Percentiles rank a stretch among this genome's conserved stretches.
Evolutionary conservation across 2,888 invertebrate species (phyloP).

Genomic region (Scaptomyza cyrtandrae): DNA sequence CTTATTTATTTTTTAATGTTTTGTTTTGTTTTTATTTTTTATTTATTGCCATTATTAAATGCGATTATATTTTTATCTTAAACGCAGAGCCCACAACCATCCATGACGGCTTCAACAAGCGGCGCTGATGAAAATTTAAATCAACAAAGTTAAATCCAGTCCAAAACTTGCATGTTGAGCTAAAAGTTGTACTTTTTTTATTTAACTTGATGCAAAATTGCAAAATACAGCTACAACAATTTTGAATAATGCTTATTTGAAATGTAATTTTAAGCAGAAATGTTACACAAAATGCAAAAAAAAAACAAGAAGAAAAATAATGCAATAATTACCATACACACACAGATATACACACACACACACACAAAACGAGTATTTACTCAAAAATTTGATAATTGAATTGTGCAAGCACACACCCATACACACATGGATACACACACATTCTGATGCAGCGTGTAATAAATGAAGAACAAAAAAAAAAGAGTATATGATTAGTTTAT

Average conservation of each 20-base stretch:
- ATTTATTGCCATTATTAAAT: slow-evolving; percentile 61
- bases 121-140: slow-evolving; percentile 91
- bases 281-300: slow-evolving; percentile 40
- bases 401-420: slow-evolving; percentile 46
- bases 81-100: slow-evolving; percentile 89
- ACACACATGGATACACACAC: slow-evolving; percentile 36
- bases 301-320: slow-evolving; percentile 13
- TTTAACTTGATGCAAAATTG: slow-evolving; percentile 42
- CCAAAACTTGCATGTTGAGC: slow-evolving; percentile 69
- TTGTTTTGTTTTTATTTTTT: slow-evolving; percentile 25
- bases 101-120: slow-evolving; percentile 86
- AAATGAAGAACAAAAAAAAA: slow-evolving; percentile 27
- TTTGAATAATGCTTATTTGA: slow-evolving; percentile 59
- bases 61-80: slow-evolving; percentile 71
- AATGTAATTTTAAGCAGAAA: slow-evolving; percentile 62
- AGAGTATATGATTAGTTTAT: slow-evolving; percentile 74
- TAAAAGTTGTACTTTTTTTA: slow-evolving; percentile 48
- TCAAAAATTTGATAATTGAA: slow-evolving; percentile 40
- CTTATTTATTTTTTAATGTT: slow-evolving; percentile 8
- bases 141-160: slow-evolving; percentile 85
- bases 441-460: slow-evolving; percentile 32
- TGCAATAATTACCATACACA: slow-evolving; percentile 47
- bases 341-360: slow-evolving; percentile 9
- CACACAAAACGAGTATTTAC: slow-evolving; percentile 32
- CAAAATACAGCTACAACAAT: slow-evolving; percentile 26